A percentile compares a stretch with the other conserved stretches of the same genome.
phyloP scores from a whole-genome alignment of 2,113 vertebrate genomes.

The Bos indicus region DNA sequence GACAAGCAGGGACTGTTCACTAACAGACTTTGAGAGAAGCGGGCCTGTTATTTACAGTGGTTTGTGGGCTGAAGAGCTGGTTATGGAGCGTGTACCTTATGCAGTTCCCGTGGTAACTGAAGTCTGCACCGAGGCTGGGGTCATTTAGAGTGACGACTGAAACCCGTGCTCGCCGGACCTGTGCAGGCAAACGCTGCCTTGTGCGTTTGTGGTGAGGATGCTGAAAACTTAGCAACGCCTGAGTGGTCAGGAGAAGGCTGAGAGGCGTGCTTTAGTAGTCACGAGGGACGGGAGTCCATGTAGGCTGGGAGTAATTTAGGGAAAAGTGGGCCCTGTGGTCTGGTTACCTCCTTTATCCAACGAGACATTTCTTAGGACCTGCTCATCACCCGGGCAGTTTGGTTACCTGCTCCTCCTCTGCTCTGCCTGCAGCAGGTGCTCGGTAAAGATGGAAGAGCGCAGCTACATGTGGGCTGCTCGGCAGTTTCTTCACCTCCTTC shows the following conservation, averaged over 20 bases:
- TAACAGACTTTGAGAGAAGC: neutral
- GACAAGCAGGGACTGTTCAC: neutral
- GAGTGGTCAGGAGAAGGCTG: neutral
- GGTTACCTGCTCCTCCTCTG: neutral
- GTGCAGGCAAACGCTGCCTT: neutral
- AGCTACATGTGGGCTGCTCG: accelerated
- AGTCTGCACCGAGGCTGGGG: neutral
- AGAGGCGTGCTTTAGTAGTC: neutral
- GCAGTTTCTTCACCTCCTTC: neutral
- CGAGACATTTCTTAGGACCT: neutral
- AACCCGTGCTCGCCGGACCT: neutral
- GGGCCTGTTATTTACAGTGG: neutral
- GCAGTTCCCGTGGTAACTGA: neutral
- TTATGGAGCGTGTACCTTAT: neutral
- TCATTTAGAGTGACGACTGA: neutral
- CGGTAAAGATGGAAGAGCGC: neutral
- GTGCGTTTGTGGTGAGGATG: neutral
- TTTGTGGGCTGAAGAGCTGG: neutral
- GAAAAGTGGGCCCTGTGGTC: accelerated
- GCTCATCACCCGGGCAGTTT: neutral
- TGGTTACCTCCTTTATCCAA: neutral
- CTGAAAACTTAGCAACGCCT: neutral
- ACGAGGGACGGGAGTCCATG: accelerated
- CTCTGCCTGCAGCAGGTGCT: neutral
- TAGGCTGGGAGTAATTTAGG: neutral